These are phyloP conservation scores for Campoletis raptor DNA, from an alignment of 2,888 invertebrate genomes.

Conservation along the genomic window DNA sequence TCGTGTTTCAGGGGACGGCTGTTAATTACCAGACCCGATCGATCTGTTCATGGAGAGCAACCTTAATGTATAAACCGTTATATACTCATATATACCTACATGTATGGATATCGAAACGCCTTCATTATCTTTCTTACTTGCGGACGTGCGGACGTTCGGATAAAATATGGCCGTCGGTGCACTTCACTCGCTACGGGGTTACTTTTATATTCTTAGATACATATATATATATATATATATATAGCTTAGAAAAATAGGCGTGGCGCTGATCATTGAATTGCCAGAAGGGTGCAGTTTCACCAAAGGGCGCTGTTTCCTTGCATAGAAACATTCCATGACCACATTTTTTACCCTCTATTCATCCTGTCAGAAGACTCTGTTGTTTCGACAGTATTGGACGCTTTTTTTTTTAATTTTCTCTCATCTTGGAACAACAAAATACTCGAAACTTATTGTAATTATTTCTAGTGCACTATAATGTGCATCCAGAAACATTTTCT, in stretches of 20 bases:
- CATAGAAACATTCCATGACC: neutral
- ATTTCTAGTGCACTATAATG: too few relatives aligned
- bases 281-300: conserved; percentile 73
- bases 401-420: neutral
- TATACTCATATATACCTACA: conserved; percentile 48
- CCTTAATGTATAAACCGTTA: conserved; percentile 15
- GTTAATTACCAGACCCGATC: conserved; percentile 70
- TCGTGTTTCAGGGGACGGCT: conserved; percentile 56
- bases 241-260: conserved; percentile 74
- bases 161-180: conserved; percentile 75
- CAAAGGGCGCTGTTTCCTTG: conserved; percentile 39
- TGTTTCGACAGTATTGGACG: neutral
- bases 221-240: neutral
- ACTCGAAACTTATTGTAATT: neutral
- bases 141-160: conserved; percentile 66
- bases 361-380: neutral
- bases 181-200: conserved; percentile 66
- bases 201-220: conserved; percentile 53
- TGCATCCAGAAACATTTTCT: too few relatives aligned
- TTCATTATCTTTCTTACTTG: conserved; percentile 72
- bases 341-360: neutral
- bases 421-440: neutral
- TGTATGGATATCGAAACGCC: conserved; percentile 59
- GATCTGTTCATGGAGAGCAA: conserved; percentile 68
- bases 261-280: conserved; percentile 76